phyloP scores from a whole-genome alignment of 92 coral and sea anemone genomes.

The Actinostola sp. region DNA sequence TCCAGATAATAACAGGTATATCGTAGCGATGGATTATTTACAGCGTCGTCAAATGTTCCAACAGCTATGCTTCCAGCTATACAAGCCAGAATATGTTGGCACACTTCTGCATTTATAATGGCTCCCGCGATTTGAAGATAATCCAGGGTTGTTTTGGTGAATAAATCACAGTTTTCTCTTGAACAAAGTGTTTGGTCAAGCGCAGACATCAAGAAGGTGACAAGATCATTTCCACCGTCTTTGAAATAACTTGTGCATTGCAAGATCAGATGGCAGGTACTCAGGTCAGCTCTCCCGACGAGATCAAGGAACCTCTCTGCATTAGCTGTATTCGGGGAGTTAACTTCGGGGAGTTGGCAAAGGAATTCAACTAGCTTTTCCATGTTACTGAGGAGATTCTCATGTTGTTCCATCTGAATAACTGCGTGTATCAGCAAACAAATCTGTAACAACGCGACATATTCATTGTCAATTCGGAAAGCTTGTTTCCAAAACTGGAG shows the following conservation, averaged over 20 bases:
- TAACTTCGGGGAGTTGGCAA: not conserved
- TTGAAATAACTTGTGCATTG: not conserved
- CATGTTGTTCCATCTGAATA: not conserved
- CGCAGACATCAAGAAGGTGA: not conserved
- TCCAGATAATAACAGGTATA: not conserved
- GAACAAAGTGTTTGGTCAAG: not conserved
- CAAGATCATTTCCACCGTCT: not conserved
- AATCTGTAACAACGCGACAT: not conserved
- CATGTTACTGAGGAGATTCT: not conserved
- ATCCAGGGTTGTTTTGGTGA: not conserved
- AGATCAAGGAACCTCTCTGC: conserved; percentile 1
- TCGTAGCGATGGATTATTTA: not conserved
- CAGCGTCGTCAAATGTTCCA: conserved; percentile 9
- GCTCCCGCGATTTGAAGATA: not conserved
- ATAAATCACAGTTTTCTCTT: not conserved
- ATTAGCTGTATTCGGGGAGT: not conserved
- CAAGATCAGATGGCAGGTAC: not conserved
- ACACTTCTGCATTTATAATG: not conserved
- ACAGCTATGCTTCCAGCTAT: conserved; percentile 31
- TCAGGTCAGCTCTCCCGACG: not conserved
- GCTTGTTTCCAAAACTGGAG: conserved; percentile 4
- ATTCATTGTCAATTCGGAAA: conserved; percentile 5
- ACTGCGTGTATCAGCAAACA: not conserved
- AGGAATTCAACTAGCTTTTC: not conserved
- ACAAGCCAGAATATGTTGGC: not conserved